Conservation (phyloP, 2,113 vertebrate species). For the Lophura nycthemera region DNA sequence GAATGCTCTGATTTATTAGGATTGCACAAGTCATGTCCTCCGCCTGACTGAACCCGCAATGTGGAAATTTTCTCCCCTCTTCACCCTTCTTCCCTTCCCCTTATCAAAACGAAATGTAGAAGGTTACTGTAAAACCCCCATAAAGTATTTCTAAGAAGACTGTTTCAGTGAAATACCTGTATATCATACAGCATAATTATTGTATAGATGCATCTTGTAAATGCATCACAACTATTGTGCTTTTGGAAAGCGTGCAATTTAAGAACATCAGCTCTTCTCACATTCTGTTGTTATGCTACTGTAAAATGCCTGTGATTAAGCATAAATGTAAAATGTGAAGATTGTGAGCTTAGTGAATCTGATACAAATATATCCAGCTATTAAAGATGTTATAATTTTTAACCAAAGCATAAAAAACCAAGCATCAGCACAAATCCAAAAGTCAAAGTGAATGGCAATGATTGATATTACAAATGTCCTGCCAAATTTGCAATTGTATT, state of each 20-base stretch:
- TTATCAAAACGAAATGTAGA: conserved; percentile 48
- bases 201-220: not conserved
- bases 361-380: not conserved
- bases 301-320: not conserved
- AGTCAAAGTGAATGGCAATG: not conserved
- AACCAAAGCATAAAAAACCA: not conserved
- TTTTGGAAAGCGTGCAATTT: not conserved
- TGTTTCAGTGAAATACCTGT: not conserved
- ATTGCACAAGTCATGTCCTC: conserved; percentile 88
- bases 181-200: not conserved
- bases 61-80: conserved; percentile 76
- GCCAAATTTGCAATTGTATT: not conserved
- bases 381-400: not conserved
- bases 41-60: conserved; percentile 86
- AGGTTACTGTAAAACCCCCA: conserved; percentile 57
- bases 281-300: not conserved
- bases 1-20: conserved; percentile 94
- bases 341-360: not conserved
- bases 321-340: not conserved
- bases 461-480: not conserved
- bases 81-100: not conserved
- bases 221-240: not conserved
- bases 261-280: not conserved
- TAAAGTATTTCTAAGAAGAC: not conserved
- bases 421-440: not conserved